Evolutionary conservation across 2,113 vertebrate species (phyloP).

Genomic region (Chunga burmeisteri): DNA sequence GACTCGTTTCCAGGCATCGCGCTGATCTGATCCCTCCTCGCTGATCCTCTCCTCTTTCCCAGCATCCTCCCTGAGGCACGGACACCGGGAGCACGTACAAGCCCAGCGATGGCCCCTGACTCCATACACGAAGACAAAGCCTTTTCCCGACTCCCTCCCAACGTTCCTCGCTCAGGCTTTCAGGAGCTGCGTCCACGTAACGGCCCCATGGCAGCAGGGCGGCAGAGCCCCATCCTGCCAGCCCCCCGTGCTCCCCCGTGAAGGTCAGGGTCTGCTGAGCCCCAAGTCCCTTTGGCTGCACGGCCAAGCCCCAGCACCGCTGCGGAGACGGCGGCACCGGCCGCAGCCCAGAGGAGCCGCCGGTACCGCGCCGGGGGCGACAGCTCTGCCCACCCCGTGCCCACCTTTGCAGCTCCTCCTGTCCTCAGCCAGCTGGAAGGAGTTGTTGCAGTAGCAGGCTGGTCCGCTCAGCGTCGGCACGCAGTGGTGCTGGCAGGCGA

Average conservation of each 20-base stretch:
- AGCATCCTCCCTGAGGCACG: background rate
- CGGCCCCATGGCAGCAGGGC: accelerated
- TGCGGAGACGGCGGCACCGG: accelerated
- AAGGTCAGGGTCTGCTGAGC: background rate
- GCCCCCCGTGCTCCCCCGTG: accelerated
- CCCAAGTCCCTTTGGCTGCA: accelerated
- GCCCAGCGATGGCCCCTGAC: accelerated
- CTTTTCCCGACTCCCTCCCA: background rate
- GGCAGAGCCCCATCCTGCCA: accelerated
- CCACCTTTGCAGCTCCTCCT: conserved; percentile 89
- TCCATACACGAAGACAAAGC: accelerated
- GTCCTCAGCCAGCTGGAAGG: conserved; percentile 87
- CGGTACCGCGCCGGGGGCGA: accelerated
- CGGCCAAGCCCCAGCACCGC: accelerated
- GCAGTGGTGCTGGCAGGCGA: conserved; percentile 86
- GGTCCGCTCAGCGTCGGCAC: conserved; percentile 83
- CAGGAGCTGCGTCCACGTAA: background rate
- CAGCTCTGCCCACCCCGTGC: background rate
- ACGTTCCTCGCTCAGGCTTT: background rate
- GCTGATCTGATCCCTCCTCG: background rate
- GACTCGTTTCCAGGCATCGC: background rate
- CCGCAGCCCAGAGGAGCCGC: accelerated
- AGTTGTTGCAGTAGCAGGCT: conserved; percentile 86
- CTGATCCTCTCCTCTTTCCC: background rate
- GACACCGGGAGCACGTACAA: accelerated